Base-by-base conservation (phyloP, 2,797 vertebrate genomes). In the Fistularia commersonii region DNA sequence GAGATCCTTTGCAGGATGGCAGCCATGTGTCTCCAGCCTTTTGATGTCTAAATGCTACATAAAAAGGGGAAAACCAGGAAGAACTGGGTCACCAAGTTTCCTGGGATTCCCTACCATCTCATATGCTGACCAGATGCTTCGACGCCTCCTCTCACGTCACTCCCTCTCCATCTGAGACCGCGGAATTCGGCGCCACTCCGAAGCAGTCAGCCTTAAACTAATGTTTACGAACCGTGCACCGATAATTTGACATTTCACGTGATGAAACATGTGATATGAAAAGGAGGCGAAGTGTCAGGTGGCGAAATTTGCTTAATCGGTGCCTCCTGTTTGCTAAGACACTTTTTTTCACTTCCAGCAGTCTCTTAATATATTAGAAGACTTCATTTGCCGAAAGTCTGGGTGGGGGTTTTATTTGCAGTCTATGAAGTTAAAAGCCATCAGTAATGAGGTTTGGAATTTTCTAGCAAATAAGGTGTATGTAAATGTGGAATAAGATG, bases 51-150 rank as follows among this genome's bases (percentile, higher is more conserved):
- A 82, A 81, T 42, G 50, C 76, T 75, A 76, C 81, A 80, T 80
- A 77, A 77, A 83, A 75, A 47, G 50, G 50, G 44, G 69, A 54
- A 77, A 77, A 72, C 6, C 66, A 61, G 73, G 72, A 76, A 83
- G 75, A 85, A 85, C 72, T 87, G 82, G 85, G 82, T 86, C 81
- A 84, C 58, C 59, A 69, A 64, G 69, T 86, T 87, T 79, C 77
- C 77, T 76, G 74, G 85, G 84, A 88, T 84, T 88, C 87, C 84
- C 83, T 80, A 77, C 66, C 62, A 78, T 79, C 69, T 84, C 83
- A 87, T 85, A 77, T 83, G 81, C 75, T 51, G 54, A 50, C 83
- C 85, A 90, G 82, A 88, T 88, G 88, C 83, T 74, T 40, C 8
- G 11, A 9, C 76, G 61, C 60, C 65, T 58, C 53, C 61, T 56